Conservation (phyloP, 2,888 invertebrate species). For the Stomorhina lunata region DNA sequence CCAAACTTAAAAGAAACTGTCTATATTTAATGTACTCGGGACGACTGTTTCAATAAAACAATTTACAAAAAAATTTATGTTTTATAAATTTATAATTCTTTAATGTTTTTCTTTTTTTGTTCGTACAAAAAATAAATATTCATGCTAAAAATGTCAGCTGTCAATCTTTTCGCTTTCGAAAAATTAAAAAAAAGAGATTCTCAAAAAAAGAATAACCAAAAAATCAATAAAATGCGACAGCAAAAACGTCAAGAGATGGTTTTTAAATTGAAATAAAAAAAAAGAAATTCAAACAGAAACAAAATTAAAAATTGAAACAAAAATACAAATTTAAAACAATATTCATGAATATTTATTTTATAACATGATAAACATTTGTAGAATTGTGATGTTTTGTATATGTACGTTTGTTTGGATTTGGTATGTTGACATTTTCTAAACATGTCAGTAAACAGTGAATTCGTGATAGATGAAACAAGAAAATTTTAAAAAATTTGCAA, state of each 20-base stretch:
- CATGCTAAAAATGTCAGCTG: slow-evolving; percentile 66
- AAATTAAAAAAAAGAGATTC: slow-evolving; percentile 15
- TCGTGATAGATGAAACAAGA: no score
- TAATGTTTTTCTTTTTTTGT: background rate
- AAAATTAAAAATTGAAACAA: background rate
- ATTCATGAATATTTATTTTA: slow-evolving; percentile 62
- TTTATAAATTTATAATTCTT: background rate
- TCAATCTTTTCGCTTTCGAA: slow-evolving; percentile 64
- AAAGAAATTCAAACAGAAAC: background rate
- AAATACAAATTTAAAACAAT: slow-evolving; percentile 30
- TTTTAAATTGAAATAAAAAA: slow-evolving; percentile 27
- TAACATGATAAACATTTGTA: slow-evolving; percentile 47
- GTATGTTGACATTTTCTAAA: background rate
- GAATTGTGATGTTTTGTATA: slow-evolving; percentile 5
- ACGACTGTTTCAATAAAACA: slow-evolving; percentile 48
- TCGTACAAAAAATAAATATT: slow-evolving; percentile 61
- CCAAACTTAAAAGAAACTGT: slow-evolving; percentile 48
- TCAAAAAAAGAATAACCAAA: slow-evolving; percentile 15
- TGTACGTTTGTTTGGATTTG: background rate
- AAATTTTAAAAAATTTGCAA: no score
- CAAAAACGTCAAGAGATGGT: background rate
- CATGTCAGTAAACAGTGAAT: no score
- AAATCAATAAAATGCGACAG: slow-evolving; percentile 48
- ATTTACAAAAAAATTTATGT: slow-evolving; percentile 6
- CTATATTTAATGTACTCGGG: slow-evolving; percentile 47